phyloP scores from a whole-genome alignment of 2,888 invertebrate species.

The Stramonita haemastoma region DNA sequence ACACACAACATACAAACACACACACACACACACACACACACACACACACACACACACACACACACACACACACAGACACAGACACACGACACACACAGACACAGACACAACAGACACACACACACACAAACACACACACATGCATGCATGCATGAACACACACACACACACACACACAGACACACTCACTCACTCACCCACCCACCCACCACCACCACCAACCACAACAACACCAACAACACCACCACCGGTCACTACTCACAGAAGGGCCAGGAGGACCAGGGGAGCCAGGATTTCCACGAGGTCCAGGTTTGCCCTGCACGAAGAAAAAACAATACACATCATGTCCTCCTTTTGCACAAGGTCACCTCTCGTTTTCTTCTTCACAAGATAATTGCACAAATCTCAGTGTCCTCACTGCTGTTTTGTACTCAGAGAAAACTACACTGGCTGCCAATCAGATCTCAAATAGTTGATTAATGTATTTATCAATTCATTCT shows the following conservation, averaged over 20 bases:
- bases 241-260: constrained; percentile 36
- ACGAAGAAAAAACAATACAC: not conserved
- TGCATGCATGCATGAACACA: not conserved
- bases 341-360: not conserved
- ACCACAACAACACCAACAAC: not conserved
- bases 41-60: not conserved
- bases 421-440: too few species aligned
- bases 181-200: not conserved
- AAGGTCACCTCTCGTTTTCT: not conserved
- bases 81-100: not conserved
- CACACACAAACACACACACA: not conserved
- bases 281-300: constrained; percentile 58
- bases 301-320: constrained; percentile 62
- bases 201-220: not conserved
- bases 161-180: not conserved
- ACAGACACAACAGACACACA: not conserved
- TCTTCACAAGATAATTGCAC: too few species aligned
- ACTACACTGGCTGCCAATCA: too few species aligned
- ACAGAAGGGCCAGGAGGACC: constrained; percentile 82
- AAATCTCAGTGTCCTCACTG: too few species aligned
- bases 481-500: too few species aligned
- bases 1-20: not conserved
- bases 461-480: too few species aligned
- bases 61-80: not conserved
- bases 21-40: not conserved